phyloP scores from a whole-genome alignment of 2,113 vertebrate species.

The Varanus komodoensis region DNA sequence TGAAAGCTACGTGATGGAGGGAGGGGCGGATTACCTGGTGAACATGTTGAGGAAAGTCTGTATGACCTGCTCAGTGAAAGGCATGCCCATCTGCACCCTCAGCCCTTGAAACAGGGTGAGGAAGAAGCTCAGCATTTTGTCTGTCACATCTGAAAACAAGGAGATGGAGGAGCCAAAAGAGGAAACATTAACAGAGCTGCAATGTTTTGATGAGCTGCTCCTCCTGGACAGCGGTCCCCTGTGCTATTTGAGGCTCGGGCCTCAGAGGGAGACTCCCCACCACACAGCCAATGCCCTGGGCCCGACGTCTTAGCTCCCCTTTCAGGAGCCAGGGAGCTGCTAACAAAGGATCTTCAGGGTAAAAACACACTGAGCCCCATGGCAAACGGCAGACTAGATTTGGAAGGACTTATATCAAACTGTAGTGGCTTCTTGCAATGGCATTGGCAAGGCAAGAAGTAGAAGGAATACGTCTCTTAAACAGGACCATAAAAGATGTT shows the following conservation, averaged over 20 bases:
- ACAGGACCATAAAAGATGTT: too few species aligned
- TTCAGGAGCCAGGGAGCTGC: neutral
- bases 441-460: neutral
- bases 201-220: neutral
- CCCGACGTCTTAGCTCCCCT: neutral
- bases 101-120: conserved; percentile 95
- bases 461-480: neutral
- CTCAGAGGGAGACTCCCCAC: neutral
- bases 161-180: conserved; percentile 23
- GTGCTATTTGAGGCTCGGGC: neutral
- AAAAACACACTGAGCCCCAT: neutral
- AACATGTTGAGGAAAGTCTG: conserved; percentile 99
- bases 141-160: conserved; percentile 87
- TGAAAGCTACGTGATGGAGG: neutral
- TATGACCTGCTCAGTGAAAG: conserved; percentile 97
- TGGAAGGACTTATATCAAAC: neutral
- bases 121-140: conserved; percentile 98
- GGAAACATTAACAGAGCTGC: rapidly evolving
- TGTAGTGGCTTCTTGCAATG: neutral
- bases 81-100: conserved; percentile 97
- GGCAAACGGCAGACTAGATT: neutral
- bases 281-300: neutral
- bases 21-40: conserved; percentile 84
- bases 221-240: conserved; percentile 1
- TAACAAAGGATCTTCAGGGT: neutral